Conservation (phyloP, 2,113 vertebrate genomes). For the Okapia johnstoni region DNA sequence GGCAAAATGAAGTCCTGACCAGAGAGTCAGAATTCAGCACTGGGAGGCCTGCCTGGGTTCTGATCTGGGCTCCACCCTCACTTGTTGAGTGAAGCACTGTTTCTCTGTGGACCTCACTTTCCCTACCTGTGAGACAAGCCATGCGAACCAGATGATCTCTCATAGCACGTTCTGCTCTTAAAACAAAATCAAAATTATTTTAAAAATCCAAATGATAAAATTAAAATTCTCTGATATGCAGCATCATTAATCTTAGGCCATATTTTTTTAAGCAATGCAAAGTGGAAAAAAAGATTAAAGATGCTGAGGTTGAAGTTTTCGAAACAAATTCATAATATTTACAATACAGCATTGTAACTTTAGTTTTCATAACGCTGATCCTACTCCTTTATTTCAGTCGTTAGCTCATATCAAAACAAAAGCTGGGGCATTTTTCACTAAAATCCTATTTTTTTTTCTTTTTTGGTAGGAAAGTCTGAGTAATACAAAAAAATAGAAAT, state of each 20-base stretch:
- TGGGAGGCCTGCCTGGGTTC: background rate
- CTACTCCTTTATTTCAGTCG: constrained; percentile 5
- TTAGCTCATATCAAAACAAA: constrained; percentile 23
- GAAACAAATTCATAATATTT: background rate
- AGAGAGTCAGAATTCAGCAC: background rate
- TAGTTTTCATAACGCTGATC: constrained; percentile 2
- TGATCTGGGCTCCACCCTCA: background rate
- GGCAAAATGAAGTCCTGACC: background rate
- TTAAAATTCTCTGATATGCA: background rate
- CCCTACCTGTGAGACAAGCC: background rate
- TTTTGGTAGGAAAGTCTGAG: constrained; percentile 35
- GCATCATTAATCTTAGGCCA: background rate
- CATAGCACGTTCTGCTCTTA: background rate
- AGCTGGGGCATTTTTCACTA: background rate
- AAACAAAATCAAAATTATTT: background rate
- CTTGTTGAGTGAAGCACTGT: background rate
- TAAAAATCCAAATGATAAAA: background rate
- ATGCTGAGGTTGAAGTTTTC: background rate
- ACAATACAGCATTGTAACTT: background rate
- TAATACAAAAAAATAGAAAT: constrained; percentile 59
- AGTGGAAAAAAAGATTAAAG: background rate
- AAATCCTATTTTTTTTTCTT: constrained; percentile 23
- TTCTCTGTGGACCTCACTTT: background rate
- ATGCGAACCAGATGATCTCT: background rate
- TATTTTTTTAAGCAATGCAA: background rate